Evolutionary conservation across 2,888 invertebrate genomes (phyloP), one percentile per base, ranked within the genome.

Genomic region (Lymantria dispar): DNA sequence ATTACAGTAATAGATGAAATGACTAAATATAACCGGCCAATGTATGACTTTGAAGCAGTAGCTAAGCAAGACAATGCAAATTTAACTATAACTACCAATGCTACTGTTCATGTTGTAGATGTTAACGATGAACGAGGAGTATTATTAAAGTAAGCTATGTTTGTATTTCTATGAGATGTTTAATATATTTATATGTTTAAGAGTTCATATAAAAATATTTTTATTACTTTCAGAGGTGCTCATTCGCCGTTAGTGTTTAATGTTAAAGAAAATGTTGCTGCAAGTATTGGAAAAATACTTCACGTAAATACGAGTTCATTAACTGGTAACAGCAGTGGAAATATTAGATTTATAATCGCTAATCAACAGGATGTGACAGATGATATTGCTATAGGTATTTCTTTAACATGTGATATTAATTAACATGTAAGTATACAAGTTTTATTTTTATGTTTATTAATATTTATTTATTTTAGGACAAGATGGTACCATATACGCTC

Each of bases 291-390:
- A 1, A 94, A 94, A 74, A 91, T 96, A 43, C 90, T 95, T 43
- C 93, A 94, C 50, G 92, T 91, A 10, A 93, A 93, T 64, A 82
- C 83, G 44, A 88, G 82, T 54, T 74, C 78, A 13, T 50, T 80
- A 5, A 58, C 78, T 3, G 55, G 61, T 0, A 90, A 87, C 49
- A 78, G 68, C 39, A 83, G 81, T 37, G 86, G 88, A 45, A 93
- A 93, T 60, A 87, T 95, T 40, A 92, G 94, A 58, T 97, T 96
- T 64, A 92, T 96, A 15, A 95, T 97, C 57, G 96, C 96, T 37
- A 96, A 96, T 83, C 96, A 96, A 70, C 95, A 95, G 68, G 97
- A 97, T 76, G 94, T 96, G 3, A 93, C 94, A 13, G 96, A 96
- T 69, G 94, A 94, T 70, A 96, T 97, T 60, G 94, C 94, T 31